phyloP scores from a whole-genome alignment of 2,113 vertebrate species.

The Podiceps cristatus region DNA sequence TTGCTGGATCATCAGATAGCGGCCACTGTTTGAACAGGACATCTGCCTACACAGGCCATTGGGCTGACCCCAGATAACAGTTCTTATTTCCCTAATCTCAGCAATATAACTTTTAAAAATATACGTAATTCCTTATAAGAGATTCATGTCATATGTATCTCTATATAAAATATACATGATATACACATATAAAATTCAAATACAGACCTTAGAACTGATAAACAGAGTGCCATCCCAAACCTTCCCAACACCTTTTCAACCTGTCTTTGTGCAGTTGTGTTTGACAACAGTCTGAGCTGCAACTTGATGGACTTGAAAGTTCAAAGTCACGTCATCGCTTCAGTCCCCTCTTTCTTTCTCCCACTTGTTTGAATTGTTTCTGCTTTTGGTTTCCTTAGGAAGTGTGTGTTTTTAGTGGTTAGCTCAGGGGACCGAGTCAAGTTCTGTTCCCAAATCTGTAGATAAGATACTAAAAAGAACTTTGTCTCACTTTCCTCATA shows the following conservation, averaged over 20 bases:
- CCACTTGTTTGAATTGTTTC: background rate
- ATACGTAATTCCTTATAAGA: background rate
- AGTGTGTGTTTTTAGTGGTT: background rate
- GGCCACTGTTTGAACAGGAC: background rate
- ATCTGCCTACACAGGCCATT: background rate
- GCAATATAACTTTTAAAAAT: background rate
- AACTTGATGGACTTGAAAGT: background rate
- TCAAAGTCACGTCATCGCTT: background rate
- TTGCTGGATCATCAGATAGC: background rate
- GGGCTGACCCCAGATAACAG: background rate
- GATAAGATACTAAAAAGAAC: background rate
- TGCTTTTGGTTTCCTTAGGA: background rate
- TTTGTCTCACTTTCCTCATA: background rate
- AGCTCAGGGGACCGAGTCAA: background rate
- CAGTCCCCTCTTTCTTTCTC: background rate
- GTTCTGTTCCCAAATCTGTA: background rate
- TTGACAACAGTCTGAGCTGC: background rate
- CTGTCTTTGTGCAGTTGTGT: background rate
- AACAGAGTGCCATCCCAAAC: background rate
- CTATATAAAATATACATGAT: background rate
- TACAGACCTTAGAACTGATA: background rate
- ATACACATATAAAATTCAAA: background rate
- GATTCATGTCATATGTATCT: background rate
- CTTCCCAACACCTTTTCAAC: background rate
- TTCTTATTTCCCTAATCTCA: background rate